phyloP scores from a whole-genome alignment of 2,113 vertebrate species.

The Hippocampus comes region DNA sequence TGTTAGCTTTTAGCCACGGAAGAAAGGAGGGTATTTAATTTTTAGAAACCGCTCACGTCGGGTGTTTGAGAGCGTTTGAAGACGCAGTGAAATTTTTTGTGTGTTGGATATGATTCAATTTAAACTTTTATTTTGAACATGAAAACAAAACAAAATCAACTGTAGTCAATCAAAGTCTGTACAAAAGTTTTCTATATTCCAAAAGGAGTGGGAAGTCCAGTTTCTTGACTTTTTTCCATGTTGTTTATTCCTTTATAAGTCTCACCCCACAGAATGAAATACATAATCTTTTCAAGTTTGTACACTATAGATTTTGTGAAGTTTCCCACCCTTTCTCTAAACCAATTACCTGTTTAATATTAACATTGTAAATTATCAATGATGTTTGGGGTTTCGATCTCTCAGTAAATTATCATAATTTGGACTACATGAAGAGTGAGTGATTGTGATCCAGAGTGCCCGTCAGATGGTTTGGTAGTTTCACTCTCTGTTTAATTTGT shows the following conservation, averaged over 20 bases:
- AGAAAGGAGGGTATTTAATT: not conserved
- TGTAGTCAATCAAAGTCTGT: not conserved
- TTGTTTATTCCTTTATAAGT: not conserved
- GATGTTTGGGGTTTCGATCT: not conserved
- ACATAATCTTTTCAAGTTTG: too few species aligned
- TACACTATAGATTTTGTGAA: too few species aligned
- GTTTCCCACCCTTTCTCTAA: too few species aligned
- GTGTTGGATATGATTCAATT: not conserved
- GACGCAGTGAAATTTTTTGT: not conserved
- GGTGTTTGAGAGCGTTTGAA: not conserved
- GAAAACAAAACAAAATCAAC: not conserved
- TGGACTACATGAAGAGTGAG: not conserved
- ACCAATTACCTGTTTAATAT: too few species aligned
- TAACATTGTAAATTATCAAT: not conserved
- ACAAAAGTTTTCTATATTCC: not conserved
- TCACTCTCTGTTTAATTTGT: not conserved
- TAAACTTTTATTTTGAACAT: not conserved
- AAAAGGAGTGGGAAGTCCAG: not conserved
- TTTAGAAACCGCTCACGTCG: not conserved
- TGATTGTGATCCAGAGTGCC: not conserved
- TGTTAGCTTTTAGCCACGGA: conserved; percentile 8
- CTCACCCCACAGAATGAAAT: too few species aligned
- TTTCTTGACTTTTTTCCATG: not conserved
- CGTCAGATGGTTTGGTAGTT: not conserved
- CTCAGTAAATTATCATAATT: not conserved